Conservation (phyloP, 1,140 invertebrate genomes). For the Drepana arcuata region DNA sequence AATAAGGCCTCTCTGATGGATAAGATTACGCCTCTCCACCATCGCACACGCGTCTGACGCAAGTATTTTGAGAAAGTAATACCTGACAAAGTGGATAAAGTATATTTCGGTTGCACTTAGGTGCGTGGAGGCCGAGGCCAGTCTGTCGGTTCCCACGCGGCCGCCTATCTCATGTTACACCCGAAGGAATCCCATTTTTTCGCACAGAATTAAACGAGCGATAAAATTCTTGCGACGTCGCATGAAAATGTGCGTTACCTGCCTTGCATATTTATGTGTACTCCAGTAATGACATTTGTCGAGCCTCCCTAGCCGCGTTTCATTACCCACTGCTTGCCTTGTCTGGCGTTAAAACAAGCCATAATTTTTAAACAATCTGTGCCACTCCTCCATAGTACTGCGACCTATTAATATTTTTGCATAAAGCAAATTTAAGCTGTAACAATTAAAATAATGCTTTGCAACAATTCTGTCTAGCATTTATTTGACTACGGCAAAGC, state of each 20-base stretch:
- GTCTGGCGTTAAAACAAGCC: slow-evolving; percentile 43
- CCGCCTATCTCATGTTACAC: slow-evolving; percentile 53
- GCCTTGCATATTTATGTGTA: slow-evolving; percentile 70
- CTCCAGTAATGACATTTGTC: slow-evolving; percentile 66
- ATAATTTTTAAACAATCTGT: slow-evolving; percentile 56
- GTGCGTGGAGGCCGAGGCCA: slow-evolving; percentile 37
- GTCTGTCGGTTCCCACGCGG: slow-evolving; percentile 54
- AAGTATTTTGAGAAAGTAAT: slow-evolving; percentile 60
- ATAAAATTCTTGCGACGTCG: slow-evolving; percentile 71
- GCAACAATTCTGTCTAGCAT: slow-evolving; percentile 11
- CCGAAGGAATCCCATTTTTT: slow-evolving; percentile 58
- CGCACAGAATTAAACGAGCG: slow-evolving; percentile 67
- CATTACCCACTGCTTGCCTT: slow-evolving; percentile 59
- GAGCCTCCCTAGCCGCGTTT: slow-evolving; percentile 50
- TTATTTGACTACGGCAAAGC: slow-evolving; percentile 21
- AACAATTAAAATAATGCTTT: slow-evolving; percentile 35
- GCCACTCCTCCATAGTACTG: slow-evolving; percentile 51
- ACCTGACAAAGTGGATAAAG: slow-evolving; percentile 53
- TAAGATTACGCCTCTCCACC: slow-evolving; percentile 45
- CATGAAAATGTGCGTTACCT: slow-evolving; percentile 71
- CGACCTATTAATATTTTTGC: slow-evolving; percentile 45
- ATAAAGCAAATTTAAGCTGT: slow-evolving; percentile 32
- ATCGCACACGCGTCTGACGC: slow-evolving; percentile 33
- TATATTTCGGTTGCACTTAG: slow-evolving; percentile 62
- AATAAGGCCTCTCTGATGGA: slow-evolving; percentile 45